Evolutionary conservation across 2,797 vertebrate species (phyloP), one percentile per base, ranked within the genome.

Genomic region (Sebastes cheni): DNA sequence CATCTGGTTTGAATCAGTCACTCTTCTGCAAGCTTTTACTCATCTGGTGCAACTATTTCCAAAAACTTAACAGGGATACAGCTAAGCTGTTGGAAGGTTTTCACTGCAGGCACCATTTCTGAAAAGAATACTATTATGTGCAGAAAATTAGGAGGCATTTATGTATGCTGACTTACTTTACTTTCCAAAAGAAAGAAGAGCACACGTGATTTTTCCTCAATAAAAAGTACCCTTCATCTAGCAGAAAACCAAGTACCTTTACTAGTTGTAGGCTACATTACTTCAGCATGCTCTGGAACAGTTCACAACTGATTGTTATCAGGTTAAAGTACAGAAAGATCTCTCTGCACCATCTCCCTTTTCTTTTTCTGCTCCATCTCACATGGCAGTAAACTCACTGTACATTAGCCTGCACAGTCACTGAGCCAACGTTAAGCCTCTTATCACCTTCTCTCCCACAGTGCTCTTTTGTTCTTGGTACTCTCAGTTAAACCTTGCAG

Each of bases 381-480:
- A 59, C 23, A 2, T 70, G 82, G 73, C 54, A 42, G 80, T 84
- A 77, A 84, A 82, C 73, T 88, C 79, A 46, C 59, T 61, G 76
- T 67, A 52, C 36, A 62, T 32, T 12, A 58, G 68, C 32, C 3
- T 61, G 36, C 74, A 32, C 82, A 30, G 81, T 77, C 78, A 83
- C 78, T 16, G 67, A 89, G 86, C 87, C 78, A 42, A 8, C 22
- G 34, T 34, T 90, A 90, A 93, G 81, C 89, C 83, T 91, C 89
- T 91, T 78, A 83, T 89, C 89, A 78, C 82, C 70, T 70, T 81
- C 69, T 66, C 86, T 88, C 85, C 84, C 80, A 87, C 88, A 68
- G 81, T 36, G 52, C 78, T 88, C 83, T 85, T 86, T 89, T 88
- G 82, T 88, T 89, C 76, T 14, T 36, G 58, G 70, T 34, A 18